phyloP scores from a whole-genome alignment of 2,113 vertebrate genomes.

The Fulmarus glacialis region DNA sequence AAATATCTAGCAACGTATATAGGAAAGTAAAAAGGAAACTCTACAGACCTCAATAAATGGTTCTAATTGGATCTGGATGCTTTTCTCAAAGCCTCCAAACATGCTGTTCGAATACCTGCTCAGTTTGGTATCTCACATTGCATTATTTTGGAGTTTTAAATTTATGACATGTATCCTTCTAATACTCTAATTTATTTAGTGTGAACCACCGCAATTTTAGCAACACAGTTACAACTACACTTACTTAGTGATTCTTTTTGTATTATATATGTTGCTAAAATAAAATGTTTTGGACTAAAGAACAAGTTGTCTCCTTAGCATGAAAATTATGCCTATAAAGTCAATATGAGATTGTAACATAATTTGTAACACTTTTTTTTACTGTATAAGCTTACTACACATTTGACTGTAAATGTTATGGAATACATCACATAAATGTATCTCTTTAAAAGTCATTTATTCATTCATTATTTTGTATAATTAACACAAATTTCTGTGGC shows the following conservation, averaged over 20 bases:
- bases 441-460: neutral
- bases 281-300: neutral
- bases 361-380: neutral
- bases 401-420: neutral
- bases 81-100: neutral
- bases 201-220: slow-evolving; percentile 13
- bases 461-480: neutral
- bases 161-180: neutral
- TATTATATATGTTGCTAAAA: neutral
- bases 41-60: neutral
- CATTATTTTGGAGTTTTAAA: neutral
- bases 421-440: neutral
- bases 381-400: neutral
- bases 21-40: neutral
- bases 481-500: neutral
- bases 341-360: neutral
- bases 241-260: neutral
- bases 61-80: neutral
- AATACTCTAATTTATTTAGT: slow-evolving; percentile 43
- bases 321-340: neutral
- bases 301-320: neutral
- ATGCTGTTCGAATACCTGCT: neutral
- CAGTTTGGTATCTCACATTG: neutral
- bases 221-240: neutral
- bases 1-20: neutral